Evolutionary conservation across 2,113 vertebrate genomes (phyloP).

Genomic region (Riparia riparia): DNA sequence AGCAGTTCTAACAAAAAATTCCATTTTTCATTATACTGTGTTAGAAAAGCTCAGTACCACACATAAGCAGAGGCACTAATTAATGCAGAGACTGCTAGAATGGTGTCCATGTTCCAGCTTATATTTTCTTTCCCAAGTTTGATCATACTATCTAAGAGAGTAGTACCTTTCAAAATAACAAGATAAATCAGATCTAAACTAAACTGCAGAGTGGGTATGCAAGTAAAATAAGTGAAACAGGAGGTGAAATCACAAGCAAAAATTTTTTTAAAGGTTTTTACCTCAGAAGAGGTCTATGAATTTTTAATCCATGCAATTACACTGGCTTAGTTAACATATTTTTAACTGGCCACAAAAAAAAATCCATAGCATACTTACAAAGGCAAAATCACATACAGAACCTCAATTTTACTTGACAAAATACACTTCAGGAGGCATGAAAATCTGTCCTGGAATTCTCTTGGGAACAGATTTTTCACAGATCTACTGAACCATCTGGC

Average conservation of each 20-base stretch:
- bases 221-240: neutral
- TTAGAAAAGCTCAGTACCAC: neutral
- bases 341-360: neutral
- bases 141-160: neutral
- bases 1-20: neutral
- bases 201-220: neutral
- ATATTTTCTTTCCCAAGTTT: neutral
- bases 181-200: neutral
- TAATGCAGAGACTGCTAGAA: neutral
- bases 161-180: neutral
- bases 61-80: neutral
- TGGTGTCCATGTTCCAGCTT: neutral
- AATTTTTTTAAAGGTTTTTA: neutral
- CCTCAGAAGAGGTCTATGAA: neutral
- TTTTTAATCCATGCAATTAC: neutral
- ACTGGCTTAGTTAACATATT: neutral
- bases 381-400: neutral
- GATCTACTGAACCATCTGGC: neutral
- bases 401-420: neutral
- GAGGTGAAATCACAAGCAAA: neutral
- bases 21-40: neutral
- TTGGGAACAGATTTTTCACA: conserved; percentile 4
- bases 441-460: neutral
- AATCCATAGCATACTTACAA: neutral
- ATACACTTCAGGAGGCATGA: neutral